Evolutionary conservation across 2,888 invertebrate genomes (phyloP), one percentile per base, ranked within the genome.

Genomic region (Smittia aterrima): DNA sequence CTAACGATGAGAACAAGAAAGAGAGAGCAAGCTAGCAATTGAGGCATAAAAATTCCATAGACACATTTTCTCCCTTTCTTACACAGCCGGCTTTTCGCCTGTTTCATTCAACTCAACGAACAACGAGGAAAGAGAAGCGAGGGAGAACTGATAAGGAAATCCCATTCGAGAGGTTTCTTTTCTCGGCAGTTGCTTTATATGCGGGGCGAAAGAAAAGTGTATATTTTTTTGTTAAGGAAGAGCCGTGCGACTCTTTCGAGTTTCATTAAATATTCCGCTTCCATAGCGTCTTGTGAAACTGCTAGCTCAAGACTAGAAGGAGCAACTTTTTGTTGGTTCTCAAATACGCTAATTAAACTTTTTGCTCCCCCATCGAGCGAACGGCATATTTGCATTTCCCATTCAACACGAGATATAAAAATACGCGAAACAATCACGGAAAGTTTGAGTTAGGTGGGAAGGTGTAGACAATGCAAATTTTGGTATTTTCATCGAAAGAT

Each of bases 331-430:
- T 66, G 66, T 66, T 66, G 38, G 32, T 32, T 32, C 66, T 66
- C 66, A 66, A 66, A 66, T 66, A 38, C 66, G 66, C 66, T 66
- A 66, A 66, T 66, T 66, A 66, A 66, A 66, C 66, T 66, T 38
- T 47, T 47, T 47, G 11, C 16, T 47, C 16, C 47, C 47, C 16
- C 16, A 11, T 47, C 47, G 47, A 32, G 32, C 32, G 32, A 3
- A 9, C 32, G 32, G 9, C 32, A 9, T 32, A 32, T 32, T 32
- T 32, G 32, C 32, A 32, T 32, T 32, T 32, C 32, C 32, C 32
- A 32, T 32, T 32, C 32, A 32, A 9, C 32, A 9, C 9, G 32
- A 32, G 32, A 32, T 32, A n/a, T n/a, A 32, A 32, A 32, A 32
- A 32, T 32, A 32, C 32, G 32, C 32, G 32, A 32, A 32, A 32